phyloP scores from a whole-genome alignment of 2,113 vertebrate genomes.

The Athene noctua region DNA sequence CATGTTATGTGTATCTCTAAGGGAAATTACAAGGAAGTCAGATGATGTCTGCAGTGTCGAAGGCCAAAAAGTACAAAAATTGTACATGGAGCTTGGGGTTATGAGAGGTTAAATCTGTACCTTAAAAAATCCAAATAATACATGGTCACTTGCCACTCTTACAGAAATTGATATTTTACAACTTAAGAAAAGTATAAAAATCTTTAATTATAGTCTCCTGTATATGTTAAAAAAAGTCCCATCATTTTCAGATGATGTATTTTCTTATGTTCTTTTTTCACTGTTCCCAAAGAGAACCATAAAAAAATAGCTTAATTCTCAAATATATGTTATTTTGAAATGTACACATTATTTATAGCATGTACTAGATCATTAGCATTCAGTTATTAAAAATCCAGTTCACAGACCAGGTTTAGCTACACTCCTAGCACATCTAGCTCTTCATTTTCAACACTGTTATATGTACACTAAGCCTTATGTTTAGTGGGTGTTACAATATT shows the following conservation, averaged over 20 bases:
- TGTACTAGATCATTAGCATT: neutral
- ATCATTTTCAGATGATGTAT: neutral
- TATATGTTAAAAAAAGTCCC: neutral
- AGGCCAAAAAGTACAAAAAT: neutral
- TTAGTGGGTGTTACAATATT: neutral
- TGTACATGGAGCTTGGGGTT: neutral
- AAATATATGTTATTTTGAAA: neutral
- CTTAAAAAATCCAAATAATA: neutral
- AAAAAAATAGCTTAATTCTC: neutral
- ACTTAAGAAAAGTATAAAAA: neutral
- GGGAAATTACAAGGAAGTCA: neutral
- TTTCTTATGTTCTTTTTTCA: neutral
- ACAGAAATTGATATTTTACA: neutral
- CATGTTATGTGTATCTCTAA: neutral
- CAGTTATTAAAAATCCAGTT: neutral
- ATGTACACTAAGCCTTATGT: neutral
- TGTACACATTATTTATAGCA: neutral
- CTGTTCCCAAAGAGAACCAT: neutral
- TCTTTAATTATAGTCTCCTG: neutral
- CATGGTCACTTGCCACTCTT: accelerated
- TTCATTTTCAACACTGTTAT: neutral
- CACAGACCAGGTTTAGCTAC: neutral
- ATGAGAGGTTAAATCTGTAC: neutral
- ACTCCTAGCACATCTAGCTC: neutral
- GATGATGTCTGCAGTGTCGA: accelerated